Percentiles rank a stretch among this genome's conserved stretches.
Conservation (phyloP, 2,888 invertebrate genomes). For the Rhopalosiphum nymphaeae region DNA sequence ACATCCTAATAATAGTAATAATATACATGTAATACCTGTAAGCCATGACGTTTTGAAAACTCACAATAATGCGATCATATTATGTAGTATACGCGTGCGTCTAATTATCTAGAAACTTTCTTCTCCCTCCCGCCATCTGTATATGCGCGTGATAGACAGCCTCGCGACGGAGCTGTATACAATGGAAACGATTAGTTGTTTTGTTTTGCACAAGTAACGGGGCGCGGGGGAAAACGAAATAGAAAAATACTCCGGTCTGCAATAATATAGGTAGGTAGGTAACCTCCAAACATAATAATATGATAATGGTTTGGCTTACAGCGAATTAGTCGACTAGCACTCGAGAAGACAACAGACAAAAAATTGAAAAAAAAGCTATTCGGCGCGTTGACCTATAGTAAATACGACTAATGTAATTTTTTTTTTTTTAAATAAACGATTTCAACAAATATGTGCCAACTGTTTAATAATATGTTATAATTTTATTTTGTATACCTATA, state of each 20-base stretch:
- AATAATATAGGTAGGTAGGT: neutral
- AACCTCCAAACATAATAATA: neutral
- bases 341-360: neutral
- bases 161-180: neutral
- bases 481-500: neutral
- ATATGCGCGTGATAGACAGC: neutral
- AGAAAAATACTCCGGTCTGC: neutral
- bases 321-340: neutral
- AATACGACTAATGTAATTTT: neutral
- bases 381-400: neutral
- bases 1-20: neutral
- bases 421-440: neutral
- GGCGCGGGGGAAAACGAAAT: neutral
- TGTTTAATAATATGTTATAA: neutral
- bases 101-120: slow-evolving; percentile 11
- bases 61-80: neutral
- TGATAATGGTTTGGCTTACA: neutral
- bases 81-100: neutral
- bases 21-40: neutral
- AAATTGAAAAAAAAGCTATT: neutral
- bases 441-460: neutral
- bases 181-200: slow-evolving; percentile 11
- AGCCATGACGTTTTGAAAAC: neutral
- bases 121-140: neutral
- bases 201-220: neutral